Evolutionary conservation across 2,797 vertebrate species (phyloP).

Genomic region (Tadarida brasiliensis): DNA sequence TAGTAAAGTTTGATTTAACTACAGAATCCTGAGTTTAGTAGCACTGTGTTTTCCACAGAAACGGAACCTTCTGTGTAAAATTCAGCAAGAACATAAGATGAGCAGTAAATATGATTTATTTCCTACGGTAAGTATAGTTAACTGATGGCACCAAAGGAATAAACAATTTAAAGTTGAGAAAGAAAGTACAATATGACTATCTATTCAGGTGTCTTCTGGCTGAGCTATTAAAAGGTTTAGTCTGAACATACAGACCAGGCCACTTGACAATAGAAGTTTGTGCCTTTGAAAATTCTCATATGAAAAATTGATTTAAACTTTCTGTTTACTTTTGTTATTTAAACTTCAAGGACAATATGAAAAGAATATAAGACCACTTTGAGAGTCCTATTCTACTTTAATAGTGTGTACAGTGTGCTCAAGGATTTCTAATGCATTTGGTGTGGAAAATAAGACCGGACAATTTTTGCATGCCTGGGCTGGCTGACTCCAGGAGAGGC

Average conservation of each 20-base stretch:
- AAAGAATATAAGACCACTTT: constrained; percentile 47
- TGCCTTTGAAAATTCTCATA: constrained; percentile 13
- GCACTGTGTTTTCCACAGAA: constrained; percentile 39
- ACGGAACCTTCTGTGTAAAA: constrained; percentile 71
- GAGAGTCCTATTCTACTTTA: constrained; percentile 39
- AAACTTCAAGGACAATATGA: constrained; percentile 61
- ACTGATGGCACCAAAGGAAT: not conserved
- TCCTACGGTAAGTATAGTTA: constrained; percentile 60
- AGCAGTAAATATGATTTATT: constrained; percentile 72
- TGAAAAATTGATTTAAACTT: constrained; percentile 68
- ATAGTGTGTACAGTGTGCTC: not conserved
- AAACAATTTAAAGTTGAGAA: constrained; percentile 44
- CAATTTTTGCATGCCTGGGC: constrained; percentile 23
- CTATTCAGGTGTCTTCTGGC: constrained; percentile 29
- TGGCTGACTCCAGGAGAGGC: constrained; percentile 45
- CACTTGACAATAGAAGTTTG: constrained; percentile 4
- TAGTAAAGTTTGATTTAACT: constrained; percentile 75
- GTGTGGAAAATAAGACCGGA: constrained; percentile 65
- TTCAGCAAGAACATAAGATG: constrained; percentile 63
- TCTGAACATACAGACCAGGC: not conserved
- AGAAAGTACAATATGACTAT: not conserved
- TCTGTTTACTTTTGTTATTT: constrained; percentile 65
- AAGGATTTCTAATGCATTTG: constrained; percentile 74
- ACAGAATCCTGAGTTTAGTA: constrained; percentile 66
- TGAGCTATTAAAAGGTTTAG: constrained; percentile 4